Conservation (phyloP, 2,113 vertebrate species). For the Cyphomyrus discorhynchus region DNA sequence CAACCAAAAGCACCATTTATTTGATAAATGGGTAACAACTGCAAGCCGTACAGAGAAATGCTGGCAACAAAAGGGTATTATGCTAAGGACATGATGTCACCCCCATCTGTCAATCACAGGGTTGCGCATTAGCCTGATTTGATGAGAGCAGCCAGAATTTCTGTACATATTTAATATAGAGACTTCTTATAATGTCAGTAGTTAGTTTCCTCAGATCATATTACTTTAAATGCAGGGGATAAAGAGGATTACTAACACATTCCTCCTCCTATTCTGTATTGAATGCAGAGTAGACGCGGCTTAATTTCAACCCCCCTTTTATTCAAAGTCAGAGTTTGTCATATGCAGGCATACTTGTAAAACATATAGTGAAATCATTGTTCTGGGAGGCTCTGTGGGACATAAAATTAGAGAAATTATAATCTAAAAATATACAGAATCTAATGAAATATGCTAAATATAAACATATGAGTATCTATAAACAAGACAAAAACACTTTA, state of each 20-base stretch:
- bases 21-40: slow-evolving; percentile 17
- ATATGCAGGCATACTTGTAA: not conserved
- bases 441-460: not conserved
- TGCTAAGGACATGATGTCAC: slow-evolving; percentile 34
- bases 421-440: not conserved
- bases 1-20: slow-evolving; percentile 19
- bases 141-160: slow-evolving; percentile 31
- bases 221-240: slow-evolving; percentile 7
- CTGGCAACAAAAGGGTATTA: slow-evolving; percentile 10
- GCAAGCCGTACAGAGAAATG: slow-evolving; percentile 19
- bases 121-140: slow-evolving; percentile 34
- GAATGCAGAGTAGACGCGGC: not conserved
- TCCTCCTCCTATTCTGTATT: not conserved
- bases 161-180: slow-evolving; percentile 31
- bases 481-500: not conserved
- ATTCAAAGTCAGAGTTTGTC: not conserved
- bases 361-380: not conserved
- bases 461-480: not conserved
- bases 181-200: slow-evolving; percentile 10
- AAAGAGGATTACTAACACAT: not conserved
- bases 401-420: not conserved
- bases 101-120: slow-evolving; percentile 34
- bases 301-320: not conserved
- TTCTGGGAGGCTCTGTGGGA: not conserved
- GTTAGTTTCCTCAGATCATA: slow-evolving; percentile 17